These are phyloP conservation scores for Somateria mollissima DNA, from an alignment of 2,797 vertebrate genomes.

Conservation along the genomic window DNA sequence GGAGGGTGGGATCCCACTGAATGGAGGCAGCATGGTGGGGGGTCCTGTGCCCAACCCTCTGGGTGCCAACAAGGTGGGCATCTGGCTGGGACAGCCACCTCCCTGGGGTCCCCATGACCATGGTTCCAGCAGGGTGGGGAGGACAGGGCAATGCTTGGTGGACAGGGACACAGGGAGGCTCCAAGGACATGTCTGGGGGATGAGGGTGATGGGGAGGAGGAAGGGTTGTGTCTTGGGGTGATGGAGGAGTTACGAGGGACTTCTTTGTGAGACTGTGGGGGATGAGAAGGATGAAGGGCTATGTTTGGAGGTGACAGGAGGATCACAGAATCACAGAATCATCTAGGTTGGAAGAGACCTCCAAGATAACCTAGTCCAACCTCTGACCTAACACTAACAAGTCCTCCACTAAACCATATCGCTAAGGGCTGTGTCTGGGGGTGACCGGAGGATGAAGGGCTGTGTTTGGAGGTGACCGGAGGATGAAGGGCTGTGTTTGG, in stretches of 20 bases:
- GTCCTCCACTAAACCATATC: too few relatives aligned
- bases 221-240: too few relatives aligned
- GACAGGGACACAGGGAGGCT: background rate
- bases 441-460: background rate
- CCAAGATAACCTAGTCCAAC: too few relatives aligned
- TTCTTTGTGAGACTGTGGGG: too few relatives aligned
- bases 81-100: fast-evolving
- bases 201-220: fast-evolving
- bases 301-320: too few relatives aligned
- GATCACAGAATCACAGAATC: too few relatives aligned
- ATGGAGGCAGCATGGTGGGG: fast-evolving
- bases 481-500: too few relatives aligned
- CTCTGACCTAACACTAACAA: too few relatives aligned
- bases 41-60: fast-evolving
- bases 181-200: fast-evolving
- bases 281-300: too few relatives aligned
- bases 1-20: background rate
- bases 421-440: background rate
- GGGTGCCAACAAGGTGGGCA: fast-evolving
- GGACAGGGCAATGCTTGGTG: background rate
- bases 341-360: too few relatives aligned
- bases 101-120: background rate
- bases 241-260: background rate
- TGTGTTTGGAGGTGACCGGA: background rate
- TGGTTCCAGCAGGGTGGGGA: background rate